Evolutionary conservation across 2,888 invertebrate genomes (phyloP), one percentile per base, ranked within the genome.

Genomic region (Ischnura elegans): DNA sequence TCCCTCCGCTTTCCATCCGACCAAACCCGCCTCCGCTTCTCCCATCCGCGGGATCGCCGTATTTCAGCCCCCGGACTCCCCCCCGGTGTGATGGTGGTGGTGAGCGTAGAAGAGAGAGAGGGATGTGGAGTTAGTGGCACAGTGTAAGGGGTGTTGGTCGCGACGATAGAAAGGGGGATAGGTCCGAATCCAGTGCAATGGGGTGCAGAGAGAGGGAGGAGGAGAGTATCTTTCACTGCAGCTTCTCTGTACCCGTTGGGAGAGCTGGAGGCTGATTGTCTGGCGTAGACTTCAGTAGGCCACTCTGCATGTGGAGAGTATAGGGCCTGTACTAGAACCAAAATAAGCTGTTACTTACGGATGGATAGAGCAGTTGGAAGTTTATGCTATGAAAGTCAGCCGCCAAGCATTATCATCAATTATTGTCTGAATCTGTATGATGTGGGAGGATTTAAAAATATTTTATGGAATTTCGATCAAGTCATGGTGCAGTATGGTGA

Each of bases 281-380:
- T 76, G 76, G 76, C 76, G 76, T 76, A 76, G 76, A 76, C 76
- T 29, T 76, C 76, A 36, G 76, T 36, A 76, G 76, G 76, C 76
- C 76, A 76, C 76, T 76, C 76, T 76, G 76, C 76, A n/a, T n/a
- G n/a, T n/a, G n/a, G n/a, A n/a, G n/a, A n/a, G n/a, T n/a, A n/a
- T n/a, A n/a, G n/a, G n/a, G n/a, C n/a, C n/a, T n/a, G n/a, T n/a
- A n/a, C n/a, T n/a, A n/a, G n/a, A n/a, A n/a, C n/a, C n/a, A n/a
- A n/a, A n/a, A n/a, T n/a, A n/a, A n/a, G n/a, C n/a, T n/a, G n/a
- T n/a, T n/a, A n/a, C n/a, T n/a, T n/a, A n/a, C n/a, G n/a, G n/a
- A n/a, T n/a, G n/a, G n/a, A n/a, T n/a, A n/a, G n/a, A n/a, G n/a
- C n/a, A n/a, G n/a, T n/a, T n/a, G n/a, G n/a, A n/a, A n/a, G n/a